Evolutionary conservation across 2,888 invertebrate species (phyloP), one percentile per base, ranked within the genome.

Genomic region (Heliconius erato): DNA sequence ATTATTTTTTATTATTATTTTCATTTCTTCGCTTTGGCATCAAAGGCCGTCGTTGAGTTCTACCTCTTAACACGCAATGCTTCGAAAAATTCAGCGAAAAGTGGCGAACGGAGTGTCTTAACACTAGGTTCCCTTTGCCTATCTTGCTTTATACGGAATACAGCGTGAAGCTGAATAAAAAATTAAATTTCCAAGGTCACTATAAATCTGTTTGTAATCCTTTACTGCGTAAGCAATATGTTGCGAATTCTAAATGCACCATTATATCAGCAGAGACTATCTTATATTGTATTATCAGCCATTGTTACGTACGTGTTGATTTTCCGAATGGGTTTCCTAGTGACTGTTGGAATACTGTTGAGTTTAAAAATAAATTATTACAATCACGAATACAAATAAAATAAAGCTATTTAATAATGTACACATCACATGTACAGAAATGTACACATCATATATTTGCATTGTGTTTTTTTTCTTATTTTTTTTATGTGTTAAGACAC

Each of bases 241-340:
- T 23, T 54, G 74, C 54, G 40, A 59, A 82, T 74, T 23, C 74
- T 82, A 79, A 68, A 67, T 14, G 74, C 28, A 78, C 54, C 54
- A 74, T 79, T 79, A 79, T 74, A 65, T 67, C 6, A 49, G 49
- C 35, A 49, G 9, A 44, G 65, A 23, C 40, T 74, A 59, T 77
- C 26, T 23, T 19, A 7, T 65, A 65, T 23, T 19, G 2, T 65
- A 65, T 67, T 79, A 54, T 28, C 49, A 19, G 23, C 44, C 23
- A 67, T 26, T 44, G 49, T 68, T 28, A 40, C 35, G n/a, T 76
- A 63, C 40, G 63, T 76, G 76, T 76, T 26, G 63, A 63, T 76
- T 63, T 67, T 44, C 26, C 26, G 67, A 67, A 67, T 28, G 16
- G 5, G 72, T 49, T 72, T 72, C 72, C 26, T 49, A 72, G 26